phyloP scores from a whole-genome alignment of 2,113 vertebrate genomes.

The Bostrychus sinensis region DNA sequence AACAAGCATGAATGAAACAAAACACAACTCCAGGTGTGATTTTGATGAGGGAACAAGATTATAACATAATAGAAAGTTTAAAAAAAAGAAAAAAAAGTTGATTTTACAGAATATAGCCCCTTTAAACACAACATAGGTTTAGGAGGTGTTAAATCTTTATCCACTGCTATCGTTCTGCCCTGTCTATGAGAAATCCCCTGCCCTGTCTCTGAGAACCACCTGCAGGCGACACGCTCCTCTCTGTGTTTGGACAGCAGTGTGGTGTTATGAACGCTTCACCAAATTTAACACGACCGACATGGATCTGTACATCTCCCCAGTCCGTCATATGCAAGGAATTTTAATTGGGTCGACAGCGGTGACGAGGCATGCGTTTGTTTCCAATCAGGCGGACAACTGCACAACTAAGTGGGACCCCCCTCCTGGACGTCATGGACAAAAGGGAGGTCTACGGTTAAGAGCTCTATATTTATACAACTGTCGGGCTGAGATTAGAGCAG shows the following conservation, averaged over 20 bases:
- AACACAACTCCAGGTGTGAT: no score
- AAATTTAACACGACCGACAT: background rate
- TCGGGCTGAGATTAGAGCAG: constrained; percentile 63
- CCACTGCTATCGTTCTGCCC: no score
- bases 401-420: constrained; percentile 44
- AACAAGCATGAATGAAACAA: no score
- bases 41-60: no score
- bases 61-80: no score
- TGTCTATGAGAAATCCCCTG: background rate
- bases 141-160: background rate
- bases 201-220: constrained; percentile 11
- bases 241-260: background rate
- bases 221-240: background rate
- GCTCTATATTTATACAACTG: constrained; percentile 67
- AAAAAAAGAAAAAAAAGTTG: no score
- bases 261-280: background rate
- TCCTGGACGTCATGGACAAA: constrained; percentile 15
- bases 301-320: constrained; percentile 1
- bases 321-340: constrained; percentile 13
- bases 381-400: constrained; percentile 66
- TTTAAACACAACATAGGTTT: no score
- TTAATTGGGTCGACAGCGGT: constrained; percentile 13
- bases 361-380: constrained; percentile 56
- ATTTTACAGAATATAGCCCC: no score
- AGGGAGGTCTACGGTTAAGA: constrained; percentile 21